Evolutionary conservation across 2,888 invertebrate species (phyloP).

Genomic region (Yponomeuta plumbellus): DNA sequence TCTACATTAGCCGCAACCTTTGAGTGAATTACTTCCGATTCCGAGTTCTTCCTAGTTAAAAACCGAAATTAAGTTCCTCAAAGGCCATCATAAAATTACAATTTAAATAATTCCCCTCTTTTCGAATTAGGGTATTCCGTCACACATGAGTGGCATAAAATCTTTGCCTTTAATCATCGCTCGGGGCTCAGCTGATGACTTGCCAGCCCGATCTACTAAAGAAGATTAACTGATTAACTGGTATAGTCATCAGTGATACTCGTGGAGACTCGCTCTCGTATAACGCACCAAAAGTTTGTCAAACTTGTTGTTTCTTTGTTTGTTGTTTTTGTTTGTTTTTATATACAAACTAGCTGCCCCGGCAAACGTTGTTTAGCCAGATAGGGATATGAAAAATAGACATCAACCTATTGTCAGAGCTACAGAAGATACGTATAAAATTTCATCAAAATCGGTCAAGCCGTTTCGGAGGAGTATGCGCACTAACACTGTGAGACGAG

Average conservation of each 20-base stretch:
- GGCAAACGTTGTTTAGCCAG: too few species aligned
- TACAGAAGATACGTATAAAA: too few species aligned
- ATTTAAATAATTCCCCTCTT: not conserved
- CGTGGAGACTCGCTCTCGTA: too few species aligned
- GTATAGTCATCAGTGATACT: not conserved
- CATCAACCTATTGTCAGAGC: too few species aligned
- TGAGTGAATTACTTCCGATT: not conserved
- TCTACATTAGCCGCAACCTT: not conserved
- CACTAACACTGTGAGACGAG: too few species aligned
- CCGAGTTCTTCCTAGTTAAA: not conserved
- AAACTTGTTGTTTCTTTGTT: too few species aligned
- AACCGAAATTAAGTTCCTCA: not conserved
- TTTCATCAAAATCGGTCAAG: too few species aligned
- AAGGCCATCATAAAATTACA: not conserved
- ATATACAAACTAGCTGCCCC: too few species aligned
- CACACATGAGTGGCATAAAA: constrained; percentile 11
- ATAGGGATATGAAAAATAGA: too few species aligned
- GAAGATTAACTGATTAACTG: not conserved
- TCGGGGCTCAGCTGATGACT: constrained; percentile 28
- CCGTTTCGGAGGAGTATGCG: too few species aligned
- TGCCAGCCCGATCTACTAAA: constrained; percentile 25
- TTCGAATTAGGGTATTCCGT: not conserved
- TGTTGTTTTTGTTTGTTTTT: too few species aligned
- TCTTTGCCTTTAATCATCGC: constrained; percentile 15
- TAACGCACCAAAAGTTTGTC: too few species aligned